Evolutionary conservation across 1,140 invertebrate species (phyloP), one percentile per base, ranked within the genome.

Genomic region (Calephelis virginiensis): DNA sequence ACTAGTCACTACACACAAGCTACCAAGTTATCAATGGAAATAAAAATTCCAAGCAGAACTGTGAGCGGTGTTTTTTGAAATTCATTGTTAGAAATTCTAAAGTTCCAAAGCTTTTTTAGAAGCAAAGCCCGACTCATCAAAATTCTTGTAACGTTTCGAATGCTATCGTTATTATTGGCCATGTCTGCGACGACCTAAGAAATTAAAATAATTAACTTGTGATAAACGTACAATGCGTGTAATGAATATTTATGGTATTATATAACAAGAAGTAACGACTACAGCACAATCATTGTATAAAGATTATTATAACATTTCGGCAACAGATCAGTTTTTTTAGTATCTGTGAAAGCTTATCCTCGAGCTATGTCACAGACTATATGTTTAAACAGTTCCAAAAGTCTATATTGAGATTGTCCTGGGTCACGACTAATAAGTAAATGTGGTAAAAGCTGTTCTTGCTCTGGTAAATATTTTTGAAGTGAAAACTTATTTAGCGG

Each of bases 171-270:
- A 80, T 85, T 88, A 89, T 89, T 85, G 86, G 81, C 77, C 78
- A 82, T 81, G 80, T 78, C 70, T 76, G 80, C 79, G 75, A 83
- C 83, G 75, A 84, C 76, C 76, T 77, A 78, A 86, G 84, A 87
- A 86, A 90, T 88, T 90, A 83, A 87, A 90, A 90, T 88, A 90
- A 90, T 88, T 90, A 88, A 75, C 82, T 72, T 77, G 79, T 85
- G 81, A 85, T 83, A 79, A 82, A 86, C 75, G 77, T 76, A 53
- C 66, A 63, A 46, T 70, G 68, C 79, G 84, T 83, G 85, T 65
- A 67, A 53, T 71, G 85, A 86, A 83, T 87, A 74, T 71, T 56
- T 56, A 56, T 56, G 53, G 14, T 53, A 59, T 70, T 71, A 75
- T 68, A 53, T 72, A 78, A 74, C 61, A 8, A 28, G 43, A 13